A percentile compares a stretch with the other conserved stretches of the same genome.
Evolutionary conservation across 2,797 vertebrate genomes (phyloP).

Genomic region (Spea hammondii): DNA sequence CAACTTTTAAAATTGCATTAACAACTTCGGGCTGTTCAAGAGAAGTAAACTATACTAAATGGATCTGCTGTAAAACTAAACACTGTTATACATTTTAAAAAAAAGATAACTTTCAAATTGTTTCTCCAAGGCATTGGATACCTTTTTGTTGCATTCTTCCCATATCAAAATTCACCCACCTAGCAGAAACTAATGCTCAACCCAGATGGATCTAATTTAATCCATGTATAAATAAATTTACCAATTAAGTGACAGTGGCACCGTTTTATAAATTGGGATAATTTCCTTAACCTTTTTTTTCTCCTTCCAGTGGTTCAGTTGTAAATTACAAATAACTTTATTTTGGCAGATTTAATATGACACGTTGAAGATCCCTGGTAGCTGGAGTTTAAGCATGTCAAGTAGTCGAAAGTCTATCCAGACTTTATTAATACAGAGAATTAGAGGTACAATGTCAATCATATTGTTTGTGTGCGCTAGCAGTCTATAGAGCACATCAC

Average conservation of each 20-base stretch:
- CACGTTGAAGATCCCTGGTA: constrained; percentile 12
- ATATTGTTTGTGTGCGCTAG: too few relatives aligned
- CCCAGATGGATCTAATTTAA: constrained; percentile 43
- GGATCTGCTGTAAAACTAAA: too few relatives aligned
- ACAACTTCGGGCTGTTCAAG: too few relatives aligned
- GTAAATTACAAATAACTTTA: constrained; percentile 37
- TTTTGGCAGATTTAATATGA: constrained; percentile 29
- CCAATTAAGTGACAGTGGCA: constrained; percentile 46
- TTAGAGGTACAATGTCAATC: background rate
- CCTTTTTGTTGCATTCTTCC: constrained; percentile 45
- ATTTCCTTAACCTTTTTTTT: constrained; percentile 28
- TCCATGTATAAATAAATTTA: constrained; percentile 42
- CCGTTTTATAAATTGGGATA: constrained; percentile 28
- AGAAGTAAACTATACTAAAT: too few relatives aligned
- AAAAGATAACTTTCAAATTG: background rate
- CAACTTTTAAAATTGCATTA: too few relatives aligned
- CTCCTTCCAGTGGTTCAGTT: constrained; percentile 11
- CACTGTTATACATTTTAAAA: too few relatives aligned
- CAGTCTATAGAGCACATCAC: too few relatives aligned
- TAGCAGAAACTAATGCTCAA: constrained; percentile 36
- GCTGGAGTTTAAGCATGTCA: constrained; percentile 25
- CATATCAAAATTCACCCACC: constrained; percentile 48
- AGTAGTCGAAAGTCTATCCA: constrained; percentile 8
- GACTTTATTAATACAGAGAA: background rate
- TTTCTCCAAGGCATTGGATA: constrained; percentile 12